Evolutionary conservation across 2,797 vertebrate species (phyloP).

Genomic region (Poeciliopsis turneri): DNA sequence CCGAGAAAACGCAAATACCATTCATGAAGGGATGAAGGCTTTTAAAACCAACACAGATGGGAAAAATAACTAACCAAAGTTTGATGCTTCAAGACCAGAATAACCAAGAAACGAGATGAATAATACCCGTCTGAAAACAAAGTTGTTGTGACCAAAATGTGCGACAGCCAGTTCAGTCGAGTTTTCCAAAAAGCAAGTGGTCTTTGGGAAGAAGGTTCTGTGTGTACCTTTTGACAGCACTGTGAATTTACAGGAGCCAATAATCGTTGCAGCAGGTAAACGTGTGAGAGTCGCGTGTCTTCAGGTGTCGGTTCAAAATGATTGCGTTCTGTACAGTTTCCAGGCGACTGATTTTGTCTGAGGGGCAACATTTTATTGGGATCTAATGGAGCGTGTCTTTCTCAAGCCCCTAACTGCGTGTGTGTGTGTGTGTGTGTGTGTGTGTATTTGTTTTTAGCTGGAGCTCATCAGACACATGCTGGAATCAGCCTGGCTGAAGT

Average conservation of each 20-base stretch:
- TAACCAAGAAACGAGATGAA: too few relatives aligned
- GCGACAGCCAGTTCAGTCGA: not conserved
- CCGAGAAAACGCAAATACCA: not conserved
- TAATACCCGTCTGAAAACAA: too few relatives aligned
- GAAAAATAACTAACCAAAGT: not conserved
- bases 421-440: conserved; percentile 55
- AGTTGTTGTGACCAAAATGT: too few relatives aligned
- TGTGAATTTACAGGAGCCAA: not conserved
- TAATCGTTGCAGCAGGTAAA: not conserved
- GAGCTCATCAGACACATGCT: conserved; percentile 88
- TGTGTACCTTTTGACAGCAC: not conserved
- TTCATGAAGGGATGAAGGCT: not conserved
- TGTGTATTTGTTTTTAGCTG: conserved; percentile 80
- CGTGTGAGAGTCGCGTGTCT: conserved; percentile 16
- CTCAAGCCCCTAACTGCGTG: conserved; percentile 22
- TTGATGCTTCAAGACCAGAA: not conserved
- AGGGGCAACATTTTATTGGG: conserved; percentile 41
- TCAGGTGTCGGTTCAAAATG: conserved; percentile 1
- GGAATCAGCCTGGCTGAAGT: conserved; percentile 89
- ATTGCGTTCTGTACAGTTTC: conserved; percentile 15
- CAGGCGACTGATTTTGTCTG: not conserved
- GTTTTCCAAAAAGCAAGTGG: not conserved
- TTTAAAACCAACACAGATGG: not conserved
- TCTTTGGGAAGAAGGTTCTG: not conserved
- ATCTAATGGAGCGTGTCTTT: conserved; percentile 36